Evolutionary conservation across 2,888 invertebrate genomes (phyloP).

Genomic region (Terebella lapidaria): DNA sequence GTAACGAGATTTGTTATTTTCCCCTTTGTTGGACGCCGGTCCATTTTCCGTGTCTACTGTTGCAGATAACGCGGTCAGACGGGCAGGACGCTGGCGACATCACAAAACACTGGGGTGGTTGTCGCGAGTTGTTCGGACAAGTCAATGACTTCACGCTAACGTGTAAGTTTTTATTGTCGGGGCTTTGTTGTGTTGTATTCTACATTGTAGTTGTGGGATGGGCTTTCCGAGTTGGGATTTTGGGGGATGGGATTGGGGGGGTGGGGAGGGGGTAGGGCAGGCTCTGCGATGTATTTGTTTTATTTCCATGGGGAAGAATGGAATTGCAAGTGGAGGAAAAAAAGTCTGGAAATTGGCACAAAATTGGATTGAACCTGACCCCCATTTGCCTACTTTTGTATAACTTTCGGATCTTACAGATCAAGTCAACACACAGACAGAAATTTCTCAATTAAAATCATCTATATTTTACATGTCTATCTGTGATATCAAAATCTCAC

Average conservation of each 20-base stretch:
- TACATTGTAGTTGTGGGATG: background rate
- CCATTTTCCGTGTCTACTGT: too few species aligned
- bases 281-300: too few species aligned
- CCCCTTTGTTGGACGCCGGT: too few species aligned
- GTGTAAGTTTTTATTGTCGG: slow-evolving; percentile 29
- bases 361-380: too few species aligned
- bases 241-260: background rate
- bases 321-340: background rate
- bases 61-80: slow-evolving; percentile 11
- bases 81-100: slow-evolving; percentile 28
- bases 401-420: too few species aligned
- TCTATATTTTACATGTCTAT: too few species aligned
- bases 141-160: slow-evolving; percentile 42
- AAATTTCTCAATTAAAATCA: too few species aligned
- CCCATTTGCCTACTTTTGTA: too few species aligned
- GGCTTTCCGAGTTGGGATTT: background rate
- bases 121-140: slow-evolving; percentile 36
- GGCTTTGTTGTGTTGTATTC: too few species aligned
- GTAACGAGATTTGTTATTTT: too few species aligned
- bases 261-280: background rate
- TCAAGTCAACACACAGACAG: too few species aligned
- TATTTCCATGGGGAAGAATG: background rate
- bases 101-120: slow-evolving; percentile 44
- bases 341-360: background rate
- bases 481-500: too few species aligned